Evolutionary conservation across 2,113 vertebrate genomes (phyloP).

Genomic region (Crotalus helleri): DNA sequence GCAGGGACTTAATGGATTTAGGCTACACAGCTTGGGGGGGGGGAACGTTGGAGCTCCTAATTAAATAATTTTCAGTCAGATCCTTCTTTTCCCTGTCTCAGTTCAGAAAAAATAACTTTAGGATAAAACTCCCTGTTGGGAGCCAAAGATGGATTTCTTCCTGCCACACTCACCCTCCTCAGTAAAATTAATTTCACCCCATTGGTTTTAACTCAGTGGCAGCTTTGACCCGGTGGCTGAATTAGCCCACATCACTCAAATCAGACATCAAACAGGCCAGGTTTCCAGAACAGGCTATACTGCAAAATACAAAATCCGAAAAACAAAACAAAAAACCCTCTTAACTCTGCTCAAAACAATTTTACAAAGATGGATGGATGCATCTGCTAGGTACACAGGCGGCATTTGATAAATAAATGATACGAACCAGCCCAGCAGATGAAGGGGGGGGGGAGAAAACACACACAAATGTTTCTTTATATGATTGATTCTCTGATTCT

Average conservation of each 20-base stretch:
- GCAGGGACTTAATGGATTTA: neutral
- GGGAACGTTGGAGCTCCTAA: neutral
- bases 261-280: neutral
- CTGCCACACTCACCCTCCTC: neutral
- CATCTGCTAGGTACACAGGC: neutral
- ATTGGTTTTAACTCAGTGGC: neutral
- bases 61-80: neutral
- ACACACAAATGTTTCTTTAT: neutral
- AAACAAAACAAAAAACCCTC: neutral
- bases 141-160: neutral
- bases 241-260: neutral
- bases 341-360: neutral
- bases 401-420: neutral
- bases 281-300: neutral
- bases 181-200: neutral
- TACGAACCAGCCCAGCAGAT: neutral
- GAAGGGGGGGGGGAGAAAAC: fast-evolving
- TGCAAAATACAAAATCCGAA: neutral
- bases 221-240: neutral
- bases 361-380: neutral
- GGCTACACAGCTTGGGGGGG: neutral
- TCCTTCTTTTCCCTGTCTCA: neutral
- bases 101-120: neutral
- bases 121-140: neutral
- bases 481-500: neutral